Conservation (phyloP, 2,113 vertebrate genomes). For the Sarotherodon lohbergeri region DNA sequence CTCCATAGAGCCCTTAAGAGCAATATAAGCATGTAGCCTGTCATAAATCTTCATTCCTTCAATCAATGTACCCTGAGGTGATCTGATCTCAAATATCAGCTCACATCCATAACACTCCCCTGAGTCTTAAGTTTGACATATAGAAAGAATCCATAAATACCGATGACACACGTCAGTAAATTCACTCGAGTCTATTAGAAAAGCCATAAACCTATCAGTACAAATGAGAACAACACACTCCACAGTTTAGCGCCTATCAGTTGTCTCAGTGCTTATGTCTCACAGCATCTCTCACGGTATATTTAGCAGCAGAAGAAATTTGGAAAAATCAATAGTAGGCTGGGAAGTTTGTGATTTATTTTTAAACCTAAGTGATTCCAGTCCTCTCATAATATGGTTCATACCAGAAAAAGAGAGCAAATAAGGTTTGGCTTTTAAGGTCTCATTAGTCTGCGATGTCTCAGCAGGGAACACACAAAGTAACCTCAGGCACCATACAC, state of each 20-base stretch:
- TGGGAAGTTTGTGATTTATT: conserved; percentile 2
- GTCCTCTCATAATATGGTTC: background rate
- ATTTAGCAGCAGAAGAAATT: conserved; percentile 43
- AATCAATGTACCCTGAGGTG: background rate
- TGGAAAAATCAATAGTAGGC: conserved; percentile 47
- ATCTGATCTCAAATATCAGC: background rate
- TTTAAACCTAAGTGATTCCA: background rate
- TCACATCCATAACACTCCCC: background rate
- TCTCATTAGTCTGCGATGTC: background rate
- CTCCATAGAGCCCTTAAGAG: background rate
- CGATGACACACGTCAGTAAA: background rate
- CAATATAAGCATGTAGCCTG: background rate
- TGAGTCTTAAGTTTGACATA: background rate
- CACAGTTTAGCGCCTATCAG: background rate
- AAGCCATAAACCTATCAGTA: background rate
- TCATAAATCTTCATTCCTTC: background rate
- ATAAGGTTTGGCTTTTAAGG: background rate
- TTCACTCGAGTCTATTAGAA: background rate
- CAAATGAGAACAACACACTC: background rate
- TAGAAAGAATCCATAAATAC: background rate
- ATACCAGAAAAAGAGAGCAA: background rate
- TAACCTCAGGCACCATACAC: background rate
- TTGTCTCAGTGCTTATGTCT: background rate
- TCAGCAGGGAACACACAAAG: background rate
- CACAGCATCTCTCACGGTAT: conserved; percentile 20